Conservation (phyloP, 2,113 vertebrate species). For the Carassius auratus region DNA sequence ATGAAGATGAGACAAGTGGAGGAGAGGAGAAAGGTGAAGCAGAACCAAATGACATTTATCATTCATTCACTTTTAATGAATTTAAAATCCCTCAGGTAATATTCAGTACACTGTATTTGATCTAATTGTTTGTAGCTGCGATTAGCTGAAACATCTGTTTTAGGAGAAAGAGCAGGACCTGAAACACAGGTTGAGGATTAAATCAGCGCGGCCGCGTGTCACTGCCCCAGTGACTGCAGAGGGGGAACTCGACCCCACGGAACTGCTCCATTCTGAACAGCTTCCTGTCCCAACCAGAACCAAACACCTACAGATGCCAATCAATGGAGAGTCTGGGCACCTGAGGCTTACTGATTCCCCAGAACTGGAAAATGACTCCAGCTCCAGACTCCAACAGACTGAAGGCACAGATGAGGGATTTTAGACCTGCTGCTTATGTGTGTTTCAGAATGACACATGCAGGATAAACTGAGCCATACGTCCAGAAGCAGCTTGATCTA, state of each 20-base stretch:
- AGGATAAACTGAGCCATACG: too few relatives aligned
- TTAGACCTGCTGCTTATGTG: background rate
- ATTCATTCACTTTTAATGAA: background rate
- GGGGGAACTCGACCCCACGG: background rate
- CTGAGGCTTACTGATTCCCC: conserved; percentile 27
- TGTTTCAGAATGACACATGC: too few relatives aligned
- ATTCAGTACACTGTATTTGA: background rate
- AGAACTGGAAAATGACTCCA: conserved; percentile 66
- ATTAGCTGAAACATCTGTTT: background rate
- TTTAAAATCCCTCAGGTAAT: background rate
- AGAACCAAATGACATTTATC: background rate
- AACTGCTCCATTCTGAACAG: conserved; percentile 24
- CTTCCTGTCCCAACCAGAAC: background rate
- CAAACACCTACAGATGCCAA: conserved; percentile 36
- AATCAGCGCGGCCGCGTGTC: conserved; percentile 64
- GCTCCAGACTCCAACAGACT: conserved; percentile 62
- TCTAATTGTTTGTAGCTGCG: background rate
- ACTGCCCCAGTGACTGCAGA: conserved; percentile 29
- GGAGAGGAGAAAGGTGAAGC: conserved; percentile 73
- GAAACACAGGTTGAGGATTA: conserved; percentile 69
- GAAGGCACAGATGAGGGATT: conserved; percentile 48
- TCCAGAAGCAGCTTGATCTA: too few relatives aligned
- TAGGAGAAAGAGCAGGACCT: conserved; percentile 76
- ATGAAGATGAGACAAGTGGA: conserved; percentile 77
- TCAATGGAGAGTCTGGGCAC: background rate